These are phyloP conservation scores for Drosophila niveifrons DNA, from an alignment of 2,888 invertebrate genomes.

Conservation along the genomic window DNA sequence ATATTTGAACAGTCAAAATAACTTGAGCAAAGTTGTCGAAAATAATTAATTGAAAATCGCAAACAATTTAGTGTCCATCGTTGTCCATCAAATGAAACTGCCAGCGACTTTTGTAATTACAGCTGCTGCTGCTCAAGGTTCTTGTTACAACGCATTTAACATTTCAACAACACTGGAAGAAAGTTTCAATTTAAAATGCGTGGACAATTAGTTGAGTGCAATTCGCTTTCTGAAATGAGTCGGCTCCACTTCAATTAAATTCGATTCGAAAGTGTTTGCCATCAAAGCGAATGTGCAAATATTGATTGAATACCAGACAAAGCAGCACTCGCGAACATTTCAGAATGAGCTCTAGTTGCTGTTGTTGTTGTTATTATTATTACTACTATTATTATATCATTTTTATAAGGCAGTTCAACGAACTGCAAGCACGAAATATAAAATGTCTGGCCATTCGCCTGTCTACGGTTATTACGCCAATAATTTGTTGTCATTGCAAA, in stretches of 20 bases:
- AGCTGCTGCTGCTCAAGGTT: neutral
- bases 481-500: constrained; percentile 54
- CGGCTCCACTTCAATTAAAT: constrained; percentile 1
- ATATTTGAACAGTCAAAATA: neutral
- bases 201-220: constrained; percentile 11
- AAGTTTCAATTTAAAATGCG: neutral
- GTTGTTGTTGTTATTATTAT: constrained; percentile 21
- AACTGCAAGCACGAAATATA: constrained; percentile 61
- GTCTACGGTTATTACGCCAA: constrained; percentile 51
- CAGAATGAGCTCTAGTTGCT: constrained; percentile 24
- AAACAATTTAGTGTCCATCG: neutral
- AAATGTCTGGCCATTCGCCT: constrained; percentile 34
- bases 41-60: neutral
- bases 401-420: constrained; percentile 60
- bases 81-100: neutral
- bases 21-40: neutral
- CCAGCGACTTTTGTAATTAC: neutral
- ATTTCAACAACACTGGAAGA: neutral
- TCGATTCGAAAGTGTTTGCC: constrained; percentile 18
- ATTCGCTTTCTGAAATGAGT: constrained; percentile 7
- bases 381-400: constrained; percentile 24
- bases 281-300: constrained; percentile 9
- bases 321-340: constrained; percentile 8
- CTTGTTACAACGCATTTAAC: neutral
- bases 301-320: constrained; percentile 23